Evolutionary conservation across 1,140 invertebrate species (phyloP).

Genomic region (Venturia canescens): DNA sequence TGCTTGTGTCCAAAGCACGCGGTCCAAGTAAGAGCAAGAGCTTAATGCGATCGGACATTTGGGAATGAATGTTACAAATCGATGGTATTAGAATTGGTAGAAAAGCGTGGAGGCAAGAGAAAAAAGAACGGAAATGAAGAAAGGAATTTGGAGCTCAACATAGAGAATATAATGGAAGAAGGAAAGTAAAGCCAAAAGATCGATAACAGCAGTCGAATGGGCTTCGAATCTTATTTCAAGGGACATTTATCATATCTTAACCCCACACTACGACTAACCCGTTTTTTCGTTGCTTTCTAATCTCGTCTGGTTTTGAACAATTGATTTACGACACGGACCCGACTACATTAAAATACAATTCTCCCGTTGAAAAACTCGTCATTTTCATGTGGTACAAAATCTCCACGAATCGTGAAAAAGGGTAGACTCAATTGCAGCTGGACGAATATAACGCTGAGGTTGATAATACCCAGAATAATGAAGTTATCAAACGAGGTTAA

Average conservation of each 20-base stretch:
- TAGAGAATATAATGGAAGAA: neutral
- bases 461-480: no score
- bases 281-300: neutral
- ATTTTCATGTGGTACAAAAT: neutral
- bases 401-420: neutral
- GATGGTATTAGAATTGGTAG: slow-evolving; percentile 45
- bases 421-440: no score
- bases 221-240: slow-evolving; percentile 43
- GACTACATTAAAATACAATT: neutral
- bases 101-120: slow-evolving; percentile 2
- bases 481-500: no score
- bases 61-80: slow-evolving; percentile 61
- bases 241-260: slow-evolving; percentile 45
- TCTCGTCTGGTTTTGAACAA: slow-evolving; percentile 15
- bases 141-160: neutral
- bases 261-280: neutral
- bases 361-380: neutral
- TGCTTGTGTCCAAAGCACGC: neutral
- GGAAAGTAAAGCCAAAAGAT: slow-evolving; percentile 26
- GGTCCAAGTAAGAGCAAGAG: slow-evolving; percentile 13
- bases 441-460: no score
- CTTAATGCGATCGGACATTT: slow-evolving; percentile 43
- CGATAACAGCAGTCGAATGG: slow-evolving; percentile 33
- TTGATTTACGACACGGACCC: slow-evolving; percentile 13
- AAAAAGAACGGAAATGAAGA: neutral